Conservation (phyloP, 2,888 invertebrate genomes). For the Cheilosia variabilis region DNA sequence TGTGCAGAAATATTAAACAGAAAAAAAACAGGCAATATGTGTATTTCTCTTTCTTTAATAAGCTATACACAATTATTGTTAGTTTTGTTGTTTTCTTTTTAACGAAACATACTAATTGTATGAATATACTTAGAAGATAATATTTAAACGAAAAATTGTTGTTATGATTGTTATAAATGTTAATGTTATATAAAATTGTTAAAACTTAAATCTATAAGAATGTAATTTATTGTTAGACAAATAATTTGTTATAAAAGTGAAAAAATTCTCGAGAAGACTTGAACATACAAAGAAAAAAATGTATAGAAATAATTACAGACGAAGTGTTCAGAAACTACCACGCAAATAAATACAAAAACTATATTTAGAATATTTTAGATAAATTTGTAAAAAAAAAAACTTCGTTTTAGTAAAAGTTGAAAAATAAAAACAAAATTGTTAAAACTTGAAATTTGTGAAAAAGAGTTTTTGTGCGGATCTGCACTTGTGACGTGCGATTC, state of each 20-base stretch:
- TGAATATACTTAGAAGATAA: constrained; percentile 38
- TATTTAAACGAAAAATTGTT: constrained; percentile 22
- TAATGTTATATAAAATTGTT: constrained; percentile 57
- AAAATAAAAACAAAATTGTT: constrained; percentile 62
- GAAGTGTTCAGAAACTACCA: constrained; percentile 65
- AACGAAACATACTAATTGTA: constrained; percentile 29
- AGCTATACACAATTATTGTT: constrained; percentile 39
- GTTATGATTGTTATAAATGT: constrained; percentile 63
- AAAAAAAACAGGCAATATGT: background rate
- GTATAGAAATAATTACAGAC: constrained; percentile 49
- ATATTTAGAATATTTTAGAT: constrained; percentile 39
- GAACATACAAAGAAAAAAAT: constrained; percentile 12
- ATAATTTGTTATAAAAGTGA: constrained; percentile 28
- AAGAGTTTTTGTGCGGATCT: constrained; percentile 39
- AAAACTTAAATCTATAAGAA: constrained; percentile 49
- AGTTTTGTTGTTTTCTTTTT: constrained; percentile 48
- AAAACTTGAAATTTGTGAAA: constrained; percentile 40
- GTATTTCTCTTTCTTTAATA: constrained; percentile 2
- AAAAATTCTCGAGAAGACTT: constrained; percentile 56
- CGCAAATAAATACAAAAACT: constrained; percentile 2
- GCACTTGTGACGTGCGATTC: constrained; percentile 7
- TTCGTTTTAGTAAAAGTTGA: constrained; percentile 42
- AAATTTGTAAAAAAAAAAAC: constrained; percentile 53
- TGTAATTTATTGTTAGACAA: constrained; percentile 28
- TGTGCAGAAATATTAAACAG: constrained; percentile 46